Percentiles rank a stretch among this genome's conserved stretches.
These are phyloP conservation scores for Hedychridium roseum DNA, from an alignment of 2,888 invertebrate genomes.

Conservation along the genomic window DNA sequence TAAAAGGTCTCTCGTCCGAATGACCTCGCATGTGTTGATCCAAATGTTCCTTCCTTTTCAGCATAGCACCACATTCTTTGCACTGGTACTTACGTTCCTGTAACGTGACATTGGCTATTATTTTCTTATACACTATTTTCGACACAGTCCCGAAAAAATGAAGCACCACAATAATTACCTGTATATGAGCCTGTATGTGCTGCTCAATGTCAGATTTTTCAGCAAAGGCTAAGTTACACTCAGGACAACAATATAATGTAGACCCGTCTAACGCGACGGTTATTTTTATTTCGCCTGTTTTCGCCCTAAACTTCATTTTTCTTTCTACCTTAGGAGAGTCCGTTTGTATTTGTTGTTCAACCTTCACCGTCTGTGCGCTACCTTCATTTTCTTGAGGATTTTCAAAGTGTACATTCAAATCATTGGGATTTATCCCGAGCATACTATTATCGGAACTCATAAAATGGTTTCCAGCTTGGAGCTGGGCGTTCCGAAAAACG, in stretches of 20 bases:
- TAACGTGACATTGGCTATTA: too few species aligned
- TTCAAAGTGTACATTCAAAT: constrained; percentile 54
- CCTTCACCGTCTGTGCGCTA: constrained; percentile 29
- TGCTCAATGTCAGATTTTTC: constrained; percentile 63
- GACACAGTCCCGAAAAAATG: too few species aligned
- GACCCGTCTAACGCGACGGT: constrained; percentile 61
- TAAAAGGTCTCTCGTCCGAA: constrained; percentile 64
- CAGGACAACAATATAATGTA: constrained; percentile 64
- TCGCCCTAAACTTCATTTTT: constrained; percentile 61
- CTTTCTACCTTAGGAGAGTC: constrained; percentile 53
- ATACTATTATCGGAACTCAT: constrained; percentile 50
- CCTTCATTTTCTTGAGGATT: constrained; percentile 42
- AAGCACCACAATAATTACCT: constrained; percentile 35
- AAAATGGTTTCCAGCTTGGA: constrained; percentile 50
- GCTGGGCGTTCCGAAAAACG: constrained; percentile 49
- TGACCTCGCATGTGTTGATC: constrained; percentile 66
- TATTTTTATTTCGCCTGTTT: constrained; percentile 62
- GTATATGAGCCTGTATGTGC: constrained; percentile 60
- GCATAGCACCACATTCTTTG: constrained; percentile 65
- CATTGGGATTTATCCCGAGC: constrained; percentile 51
- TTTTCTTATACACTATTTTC: too few species aligned
- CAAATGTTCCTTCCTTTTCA: constrained; percentile 66
- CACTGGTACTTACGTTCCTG: constrained; percentile 65
- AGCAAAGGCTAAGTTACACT: constrained; percentile 63
- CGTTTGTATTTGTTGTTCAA: constrained; percentile 49